A percentile compares a stretch with the other conserved stretches of the same genome.
Evolutionary conservation across 2,113 vertebrate genomes (phyloP).

Genomic region (Vidua chalybeata): DNA sequence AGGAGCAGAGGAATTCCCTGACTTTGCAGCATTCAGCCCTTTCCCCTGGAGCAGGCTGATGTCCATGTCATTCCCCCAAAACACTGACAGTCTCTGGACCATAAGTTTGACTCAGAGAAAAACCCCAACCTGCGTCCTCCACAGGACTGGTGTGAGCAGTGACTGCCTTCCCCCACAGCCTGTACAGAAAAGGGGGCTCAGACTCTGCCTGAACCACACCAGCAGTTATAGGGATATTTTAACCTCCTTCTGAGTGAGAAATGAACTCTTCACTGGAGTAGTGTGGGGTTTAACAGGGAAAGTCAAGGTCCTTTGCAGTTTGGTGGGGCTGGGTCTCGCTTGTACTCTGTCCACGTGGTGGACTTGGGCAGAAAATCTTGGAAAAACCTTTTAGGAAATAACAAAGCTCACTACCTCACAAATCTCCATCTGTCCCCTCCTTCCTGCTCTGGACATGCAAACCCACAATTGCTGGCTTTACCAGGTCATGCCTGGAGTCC

Average conservation of each 20-base stretch:
- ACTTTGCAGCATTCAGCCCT: background rate
- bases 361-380: background rate
- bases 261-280: background rate
- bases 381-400: background rate
- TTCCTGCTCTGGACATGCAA: background rate
- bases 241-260: background rate
- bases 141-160: background rate
- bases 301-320: background rate
- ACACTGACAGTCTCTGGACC: background rate
- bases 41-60: background rate
- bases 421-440: background rate
- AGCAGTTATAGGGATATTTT: background rate
- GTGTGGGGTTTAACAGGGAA: background rate
- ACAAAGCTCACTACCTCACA: background rate
- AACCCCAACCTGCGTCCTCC: background rate
- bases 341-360: background rate
- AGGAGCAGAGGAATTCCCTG: background rate
- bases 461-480: background rate
- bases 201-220: background rate
- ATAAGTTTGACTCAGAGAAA: background rate
- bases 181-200: background rate
- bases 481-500: rapidly evolving
- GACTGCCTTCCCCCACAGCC: background rate
- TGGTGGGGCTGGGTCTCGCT: rapidly evolving
- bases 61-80: background rate